phyloP scores from a whole-genome alignment of 2,888 invertebrate species.

The Polydrusus cervinus region DNA sequence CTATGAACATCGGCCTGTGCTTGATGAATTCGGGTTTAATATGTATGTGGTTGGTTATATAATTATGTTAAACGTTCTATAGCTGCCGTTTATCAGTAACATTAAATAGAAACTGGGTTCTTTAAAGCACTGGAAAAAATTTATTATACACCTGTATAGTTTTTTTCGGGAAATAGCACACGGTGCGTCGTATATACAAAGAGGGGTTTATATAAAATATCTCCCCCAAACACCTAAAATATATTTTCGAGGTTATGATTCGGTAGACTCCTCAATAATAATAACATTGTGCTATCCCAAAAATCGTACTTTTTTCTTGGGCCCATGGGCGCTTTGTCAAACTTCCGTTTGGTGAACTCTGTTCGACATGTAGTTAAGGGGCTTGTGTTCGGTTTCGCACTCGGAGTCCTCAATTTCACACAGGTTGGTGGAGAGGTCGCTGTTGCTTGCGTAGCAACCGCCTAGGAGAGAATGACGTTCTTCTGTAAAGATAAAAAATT shows the following conservation, averaged over 20 bases:
- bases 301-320: constrained; percentile 62
- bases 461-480: constrained; percentile 85
- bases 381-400: constrained; percentile 75
- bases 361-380: constrained; percentile 67
- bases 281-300: constrained; percentile 65
- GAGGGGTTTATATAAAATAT: not conserved
- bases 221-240: not conserved
- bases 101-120: not conserved
- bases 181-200: not conserved
- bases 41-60: not conserved
- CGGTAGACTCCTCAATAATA: constrained; percentile 53
- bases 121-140: not conserved
- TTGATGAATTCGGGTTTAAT: no score
- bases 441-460: constrained; percentile 83
- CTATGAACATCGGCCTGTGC: no score
- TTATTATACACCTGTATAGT: not conserved
- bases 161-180: constrained; percentile 3
- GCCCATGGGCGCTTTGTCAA: constrained; percentile 63
- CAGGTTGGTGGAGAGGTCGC: constrained; percentile 89
- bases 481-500: constrained; percentile 70
- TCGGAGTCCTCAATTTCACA: constrained; percentile 96
- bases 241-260: constrained; percentile 27
- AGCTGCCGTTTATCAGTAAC: not conserved
- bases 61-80: not conserved
- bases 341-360: constrained; percentile 71